Evolutionary conservation across 2,113 vertebrate genomes (phyloP).

Genomic region (Sorex fumeus): DNA sequence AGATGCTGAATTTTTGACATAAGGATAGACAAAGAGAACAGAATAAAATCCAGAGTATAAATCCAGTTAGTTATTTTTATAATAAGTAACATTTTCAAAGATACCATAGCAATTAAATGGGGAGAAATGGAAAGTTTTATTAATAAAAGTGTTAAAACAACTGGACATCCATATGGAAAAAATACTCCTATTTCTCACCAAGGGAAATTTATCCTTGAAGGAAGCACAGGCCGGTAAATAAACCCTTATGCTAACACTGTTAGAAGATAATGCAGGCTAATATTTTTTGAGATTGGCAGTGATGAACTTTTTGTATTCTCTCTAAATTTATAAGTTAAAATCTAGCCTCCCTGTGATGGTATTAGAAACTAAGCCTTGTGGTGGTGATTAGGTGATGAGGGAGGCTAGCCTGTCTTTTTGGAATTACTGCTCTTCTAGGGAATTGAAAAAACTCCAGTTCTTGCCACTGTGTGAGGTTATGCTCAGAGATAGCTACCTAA

Average conservation of each 20-base stretch:
- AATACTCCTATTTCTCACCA: not conserved
- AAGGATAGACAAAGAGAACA: not conserved
- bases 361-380: not conserved
- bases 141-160: not conserved
- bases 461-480: not conserved
- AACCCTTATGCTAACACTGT: not conserved
- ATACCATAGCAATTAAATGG: not conserved
- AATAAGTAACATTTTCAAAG: not conserved
- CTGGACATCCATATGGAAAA: not conserved
- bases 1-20: not conserved
- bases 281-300: not conserved
- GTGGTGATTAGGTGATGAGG: not conserved
- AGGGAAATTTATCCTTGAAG: not conserved
- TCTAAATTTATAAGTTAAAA: not conserved
- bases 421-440: not conserved
- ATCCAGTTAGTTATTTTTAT: too few species aligned
- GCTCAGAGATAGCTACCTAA: not conserved
- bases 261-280: not conserved
- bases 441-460: not conserved
- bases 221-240: not conserved
- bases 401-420: not conserved
- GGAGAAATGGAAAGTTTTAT: not conserved
- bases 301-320: not conserved
- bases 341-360: not conserved
- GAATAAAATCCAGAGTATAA: not conserved